Evolutionary conservation across 2,888 invertebrate species (phyloP), one percentile per base, ranked within the genome.

Genomic region (Rhorus exstirpatorius): DNA sequence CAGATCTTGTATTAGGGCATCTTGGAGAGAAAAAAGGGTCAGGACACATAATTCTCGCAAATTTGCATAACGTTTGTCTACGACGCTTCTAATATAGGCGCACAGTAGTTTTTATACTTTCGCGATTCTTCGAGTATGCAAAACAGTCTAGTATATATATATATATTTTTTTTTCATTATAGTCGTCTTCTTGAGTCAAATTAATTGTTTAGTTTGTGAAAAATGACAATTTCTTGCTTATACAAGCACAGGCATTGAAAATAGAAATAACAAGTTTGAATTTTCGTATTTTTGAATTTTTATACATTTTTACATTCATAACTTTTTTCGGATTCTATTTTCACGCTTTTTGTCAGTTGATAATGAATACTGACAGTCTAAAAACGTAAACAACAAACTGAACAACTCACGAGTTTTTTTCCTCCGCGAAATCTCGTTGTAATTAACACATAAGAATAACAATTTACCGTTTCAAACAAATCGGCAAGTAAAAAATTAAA

Each of bases 1-100:
- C 12, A 31, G 67, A 4, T 8, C 8, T n/a, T 21, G 12, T 60
- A 44, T 58, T 51, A 26, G 41, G 21, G 14, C 60, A 26, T 49
- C 31, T 77, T 44, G 49, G 65, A 61, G 65, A 35, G 46, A 78
- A 77, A 77, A 77, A 77, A 60, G 72, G 60, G 24, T 51, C 35
- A 38, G 10, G 46, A 19, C 55, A 8, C 63, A 60, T 58, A 79
- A 79, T 46, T 79, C 44, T 68, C 49, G 65, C 17, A 17, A 68
- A 84, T 84, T 83, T 84, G 74, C 82, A 82, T 84, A 76, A 65
- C 24, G 41, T n/a, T 31, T 17, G 38, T 58, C 78, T 55, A 53
- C 67, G 77, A 75, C 24, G 53, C 41, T 49, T 38, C 72, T 77
- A 68, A n/a, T n/a, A 81, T 68, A 55, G 72, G 60, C 60, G 19